Conservation (phyloP, 2,797 vertebrate genomes). For the Tokudaia muenninki region DNA sequence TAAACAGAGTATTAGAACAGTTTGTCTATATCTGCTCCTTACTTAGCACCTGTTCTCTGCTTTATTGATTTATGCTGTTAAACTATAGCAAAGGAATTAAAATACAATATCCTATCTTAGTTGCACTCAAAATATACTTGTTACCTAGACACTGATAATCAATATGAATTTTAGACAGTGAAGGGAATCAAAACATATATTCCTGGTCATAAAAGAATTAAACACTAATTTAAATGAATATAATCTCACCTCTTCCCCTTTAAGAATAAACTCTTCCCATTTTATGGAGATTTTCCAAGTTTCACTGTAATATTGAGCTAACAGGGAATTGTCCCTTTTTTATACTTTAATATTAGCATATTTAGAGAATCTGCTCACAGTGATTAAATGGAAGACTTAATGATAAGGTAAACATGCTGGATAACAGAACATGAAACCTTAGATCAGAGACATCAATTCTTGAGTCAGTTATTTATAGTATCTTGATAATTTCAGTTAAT, state of each 20-base stretch:
- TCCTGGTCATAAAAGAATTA: not conserved
- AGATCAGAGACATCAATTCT: not conserved
- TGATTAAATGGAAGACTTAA: not conserved
- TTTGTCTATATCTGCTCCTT: not conserved
- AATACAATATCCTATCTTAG: not conserved
- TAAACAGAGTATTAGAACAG: not conserved
- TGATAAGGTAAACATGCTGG: not conserved
- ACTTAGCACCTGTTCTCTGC: not conserved
- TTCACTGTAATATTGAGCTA: not conserved
- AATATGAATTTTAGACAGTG: not conserved
- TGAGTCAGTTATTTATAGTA: not conserved
- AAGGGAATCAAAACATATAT: not conserved
- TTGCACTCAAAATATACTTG: too few species aligned
- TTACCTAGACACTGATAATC: not conserved
- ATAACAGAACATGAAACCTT: not conserved
- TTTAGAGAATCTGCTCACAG: not conserved
- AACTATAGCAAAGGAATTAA: not conserved
- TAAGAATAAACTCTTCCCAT: not conserved
- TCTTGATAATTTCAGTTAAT: not conserved
- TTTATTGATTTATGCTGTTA: not conserved
- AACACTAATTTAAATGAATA: not conserved
- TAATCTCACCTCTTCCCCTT: not conserved
- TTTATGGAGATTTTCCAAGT: conserved; percentile 55
- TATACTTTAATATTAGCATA: not conserved
- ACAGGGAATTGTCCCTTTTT: conserved; percentile 53